These are phyloP conservation scores for Hippocampus comes DNA, from an alignment of 2,113 vertebrate species.

Conservation along the genomic window DNA sequence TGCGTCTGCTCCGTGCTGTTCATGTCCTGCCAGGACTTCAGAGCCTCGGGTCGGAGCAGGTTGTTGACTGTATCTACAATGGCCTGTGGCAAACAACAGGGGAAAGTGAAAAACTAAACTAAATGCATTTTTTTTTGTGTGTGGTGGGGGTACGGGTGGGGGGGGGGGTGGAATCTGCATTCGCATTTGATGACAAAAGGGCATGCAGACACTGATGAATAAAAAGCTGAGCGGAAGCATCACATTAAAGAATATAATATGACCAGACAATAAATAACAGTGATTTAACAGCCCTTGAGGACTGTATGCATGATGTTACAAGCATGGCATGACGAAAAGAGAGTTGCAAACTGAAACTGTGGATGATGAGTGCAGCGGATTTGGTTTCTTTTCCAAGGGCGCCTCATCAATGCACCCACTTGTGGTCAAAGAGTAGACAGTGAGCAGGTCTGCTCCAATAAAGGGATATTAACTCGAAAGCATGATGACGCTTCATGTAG, in stretches of 20 bases:
- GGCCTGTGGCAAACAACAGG: conserved; percentile 77
- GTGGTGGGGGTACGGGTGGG: background rate
- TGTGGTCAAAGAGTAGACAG: conserved; percentile 15
- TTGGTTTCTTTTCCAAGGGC: conserved; percentile 47
- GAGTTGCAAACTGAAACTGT: background rate
- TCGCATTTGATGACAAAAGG: background rate
- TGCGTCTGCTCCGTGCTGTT: conserved; percentile 96
- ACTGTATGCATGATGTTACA: background rate
- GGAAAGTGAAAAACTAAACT: conserved; percentile 10
- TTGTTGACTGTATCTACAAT: conserved; percentile 99
- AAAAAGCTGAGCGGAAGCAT: conserved; percentile 11
- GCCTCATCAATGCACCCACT: conserved; percentile 12
- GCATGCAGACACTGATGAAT: conserved; percentile 47
- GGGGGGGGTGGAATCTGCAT: background rate
- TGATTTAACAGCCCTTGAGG: background rate
- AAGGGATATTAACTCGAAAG: conserved; percentile 33
- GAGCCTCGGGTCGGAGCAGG: conserved; percentile 90
- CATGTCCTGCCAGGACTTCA: conserved; percentile 98
- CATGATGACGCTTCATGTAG: conserved; percentile 26
- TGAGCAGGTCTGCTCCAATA: conserved; percentile 23
- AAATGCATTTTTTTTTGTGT: background rate
- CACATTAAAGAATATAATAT: conserved; percentile 1
- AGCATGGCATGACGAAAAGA: background rate
- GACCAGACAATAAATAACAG: background rate
- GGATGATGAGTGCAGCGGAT: conserved; percentile 12